Conservation (phyloP, 2,113 vertebrate species). For the Eublepharis macularius region DNA sequence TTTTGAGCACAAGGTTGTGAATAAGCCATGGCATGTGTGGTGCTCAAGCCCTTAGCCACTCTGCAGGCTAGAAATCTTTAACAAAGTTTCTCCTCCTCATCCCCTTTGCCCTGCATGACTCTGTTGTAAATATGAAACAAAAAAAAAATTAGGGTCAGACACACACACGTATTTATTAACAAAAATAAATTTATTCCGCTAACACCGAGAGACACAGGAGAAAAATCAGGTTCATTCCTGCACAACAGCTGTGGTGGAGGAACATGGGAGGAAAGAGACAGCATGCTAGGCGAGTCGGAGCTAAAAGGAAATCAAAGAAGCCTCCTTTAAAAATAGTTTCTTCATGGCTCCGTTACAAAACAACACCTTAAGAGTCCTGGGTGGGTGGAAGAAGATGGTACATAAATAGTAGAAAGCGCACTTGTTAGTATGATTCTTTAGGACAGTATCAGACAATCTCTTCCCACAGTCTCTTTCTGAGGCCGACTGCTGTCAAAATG, state of each 20-base stretch:
- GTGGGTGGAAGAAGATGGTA: too few species aligned
- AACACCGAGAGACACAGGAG: constrained; percentile 45
- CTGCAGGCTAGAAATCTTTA: neutral
- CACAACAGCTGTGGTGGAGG: neutral
- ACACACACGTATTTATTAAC: neutral
- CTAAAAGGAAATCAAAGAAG: neutral
- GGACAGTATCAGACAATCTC: neutral
- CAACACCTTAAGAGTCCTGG: neutral
- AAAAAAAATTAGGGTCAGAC: neutral
- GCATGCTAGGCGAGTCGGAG: neutral
- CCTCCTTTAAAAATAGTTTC: neutral
- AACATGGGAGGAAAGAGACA: neutral
- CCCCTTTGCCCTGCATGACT: neutral
- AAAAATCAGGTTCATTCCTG: neutral
- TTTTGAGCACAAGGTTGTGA: neutral
- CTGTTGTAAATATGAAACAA: neutral
- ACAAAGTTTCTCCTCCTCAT: neutral
- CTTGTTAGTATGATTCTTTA: neutral
- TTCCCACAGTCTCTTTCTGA: neutral
- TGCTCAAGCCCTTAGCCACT: neutral
- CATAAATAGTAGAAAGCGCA: neutral
- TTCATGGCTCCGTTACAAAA: neutral
- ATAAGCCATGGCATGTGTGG: neutral
- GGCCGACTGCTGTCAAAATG: neutral
- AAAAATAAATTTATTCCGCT: constrained; percentile 73